Evolutionary conservation across 1,140 invertebrate genomes (phyloP), one percentile per base, ranked within the genome.

Genomic region (Tetramorium parvispinum): DNA sequence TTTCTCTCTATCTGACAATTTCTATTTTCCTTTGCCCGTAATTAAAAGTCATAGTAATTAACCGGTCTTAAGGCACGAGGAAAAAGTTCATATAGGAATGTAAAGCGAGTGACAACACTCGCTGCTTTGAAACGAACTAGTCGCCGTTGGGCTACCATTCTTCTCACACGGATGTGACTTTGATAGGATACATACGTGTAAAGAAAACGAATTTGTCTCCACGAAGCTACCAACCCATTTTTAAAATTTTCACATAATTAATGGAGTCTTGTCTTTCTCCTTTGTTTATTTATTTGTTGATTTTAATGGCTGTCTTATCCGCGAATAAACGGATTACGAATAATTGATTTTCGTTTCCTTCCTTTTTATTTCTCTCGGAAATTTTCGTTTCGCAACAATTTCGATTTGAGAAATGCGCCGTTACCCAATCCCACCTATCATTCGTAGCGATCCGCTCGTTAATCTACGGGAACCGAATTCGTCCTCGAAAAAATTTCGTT

Each of bases 21-120:
- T 83, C 46, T 68, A 53, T 53, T 53, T 79, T 68, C 21, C 40
- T 27, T 32, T 75, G 40, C 40, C 18, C 27, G 68, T 59, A 83
- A 83, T 75, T 59, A 75, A 83, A 75, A 83, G 79, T 83, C 68
- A 55, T 43, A 40, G 68, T 73, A 75, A 83, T 75, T 75, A 83
- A 61, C 40, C 53, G 40, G 18, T 46, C 40, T 59, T 70, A 46
- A 82, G 53, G 27, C 18, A 70, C 24, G 68, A 8, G 13, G 11
- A 43, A 70, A 75, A 59, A 46, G 24, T 83, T 61, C 13, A n/a
- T 37, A 43, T 37, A 43, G 18, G 24, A 6, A 73, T 37, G 53
- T 53, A 32, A 82, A 73, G n/a, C 24, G 40, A 46, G 21, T 32
- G 66, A 75, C 53, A 57, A 73, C 66, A 59, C n/a, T 83, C 21